Evolutionary conservation across 1,140 invertebrate genomes (phyloP), one percentile per base, ranked within the genome.

Genomic region (Drosophila azteca): DNA sequence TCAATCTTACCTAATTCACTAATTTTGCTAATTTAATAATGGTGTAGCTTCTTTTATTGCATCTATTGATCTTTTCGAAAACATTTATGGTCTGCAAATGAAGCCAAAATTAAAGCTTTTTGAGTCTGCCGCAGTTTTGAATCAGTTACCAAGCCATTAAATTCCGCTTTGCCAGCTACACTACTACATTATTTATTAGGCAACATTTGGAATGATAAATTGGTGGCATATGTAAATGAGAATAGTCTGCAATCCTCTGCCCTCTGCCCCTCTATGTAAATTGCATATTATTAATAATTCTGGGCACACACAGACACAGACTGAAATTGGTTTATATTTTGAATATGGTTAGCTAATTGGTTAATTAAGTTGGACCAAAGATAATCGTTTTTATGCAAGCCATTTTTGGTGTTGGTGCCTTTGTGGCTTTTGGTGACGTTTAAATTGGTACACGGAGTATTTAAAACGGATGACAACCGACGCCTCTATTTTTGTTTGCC

Each of bases 271-370:
- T 2, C 35, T 22, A 43, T 64, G 31, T 26, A 65, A 63, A 65
- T 50, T 65, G 35, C 49, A 29, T 39, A 31, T 31, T 50, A 65
- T 57, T 59, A 57, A 46, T 72, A 49, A 79, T 78, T 78, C 76
- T 78, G 43, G 17, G 24, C 48, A 45, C 11, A 60, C 45, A 68
- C 13, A 9, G 24, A 44, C 7, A 39, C 35, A 0, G 3, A 13
- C 35, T 9, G 2, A 22, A 39, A 9, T 17, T 48, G 50, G 57
- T 39, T 52, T 52, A n/a, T 62, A 26, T 51, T 26, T 61, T 55
- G 29, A 44, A 68, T 61, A 17, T 72, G 67, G 44, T 80, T 79
- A 55, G 45, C 66, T 81, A 85, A 85, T 84, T 84, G 64, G 53
- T 77, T 87, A 85, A 87, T 87, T 84, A 77, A 74, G 52, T 35